Conservation (phyloP, 2,888 invertebrate genomes). For the Troides aeacus region DNA sequence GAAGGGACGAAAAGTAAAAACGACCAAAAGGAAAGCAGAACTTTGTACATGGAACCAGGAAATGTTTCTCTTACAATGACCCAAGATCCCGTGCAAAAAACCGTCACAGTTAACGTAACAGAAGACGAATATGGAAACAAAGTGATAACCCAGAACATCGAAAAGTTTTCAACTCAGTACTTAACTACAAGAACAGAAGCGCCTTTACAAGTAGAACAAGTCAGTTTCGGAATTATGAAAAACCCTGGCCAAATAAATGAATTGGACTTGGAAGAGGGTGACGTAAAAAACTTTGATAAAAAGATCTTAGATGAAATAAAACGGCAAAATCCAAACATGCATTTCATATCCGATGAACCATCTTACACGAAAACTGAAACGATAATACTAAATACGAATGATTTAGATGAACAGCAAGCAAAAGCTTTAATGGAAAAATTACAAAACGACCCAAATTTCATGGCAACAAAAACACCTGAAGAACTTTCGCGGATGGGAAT, state of each 20-base stretch:
- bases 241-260: conserved; percentile 61
- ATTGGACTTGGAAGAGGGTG: conserved; percentile 66
- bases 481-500: conserved; percentile 70
- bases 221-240: conserved; percentile 71
- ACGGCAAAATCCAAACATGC: conserved; percentile 70
- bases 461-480: conserved; percentile 70
- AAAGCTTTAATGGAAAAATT: conserved; percentile 70
- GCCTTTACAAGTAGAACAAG: conserved; percentile 73
- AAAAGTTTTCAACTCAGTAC: conserved; percentile 68
- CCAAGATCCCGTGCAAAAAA: conserved; percentile 74
- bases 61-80: conserved; percentile 71
- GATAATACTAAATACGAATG: conserved; percentile 76
- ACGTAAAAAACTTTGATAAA: conserved; percentile 67
- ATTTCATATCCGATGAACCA: conserved; percentile 70
- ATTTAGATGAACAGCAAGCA: conserved; percentile 71
- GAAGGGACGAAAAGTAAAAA: conserved; percentile 64
- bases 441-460: conserved; percentile 71
- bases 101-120: conserved; percentile 72
- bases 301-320: conserved; percentile 70
- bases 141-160: conserved; percentile 73
- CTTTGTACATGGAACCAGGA: conserved; percentile 72
- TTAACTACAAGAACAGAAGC: conserved; percentile 65
- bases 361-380: conserved; percentile 74
- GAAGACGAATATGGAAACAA: conserved; percentile 76
- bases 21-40: conserved; percentile 62